phyloP scores from a whole-genome alignment of 2,888 invertebrate genomes.

The Plusia festucae region DNA sequence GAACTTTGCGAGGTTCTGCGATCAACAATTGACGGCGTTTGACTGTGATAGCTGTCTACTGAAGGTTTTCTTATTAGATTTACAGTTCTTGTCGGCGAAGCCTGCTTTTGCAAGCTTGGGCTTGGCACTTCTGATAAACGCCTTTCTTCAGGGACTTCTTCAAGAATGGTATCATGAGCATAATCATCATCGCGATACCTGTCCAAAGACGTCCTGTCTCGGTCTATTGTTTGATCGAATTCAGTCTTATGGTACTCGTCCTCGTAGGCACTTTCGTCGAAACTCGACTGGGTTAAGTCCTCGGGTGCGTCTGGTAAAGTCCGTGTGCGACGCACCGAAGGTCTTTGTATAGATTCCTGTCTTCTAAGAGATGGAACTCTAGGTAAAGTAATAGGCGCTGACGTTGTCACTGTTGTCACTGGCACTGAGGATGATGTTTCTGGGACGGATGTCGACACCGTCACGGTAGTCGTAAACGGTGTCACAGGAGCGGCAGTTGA shows the following conservation, averaged over 20 bases:
- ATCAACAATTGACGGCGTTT: constrained; percentile 82
- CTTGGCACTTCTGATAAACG: constrained; percentile 74
- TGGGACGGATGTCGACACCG: constrained; percentile 82
- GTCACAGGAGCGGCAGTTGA: constrained; percentile 75
- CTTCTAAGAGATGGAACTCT: constrained; percentile 83
- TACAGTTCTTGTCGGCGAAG: constrained; percentile 81
- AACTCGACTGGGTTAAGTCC: constrained; percentile 80
- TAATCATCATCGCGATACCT: constrained; percentile 84
- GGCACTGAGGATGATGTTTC: constrained; percentile 78
- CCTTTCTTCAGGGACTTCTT: constrained; percentile 78
- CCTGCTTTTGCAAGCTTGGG: constrained; percentile 78
- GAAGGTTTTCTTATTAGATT: constrained; percentile 82
- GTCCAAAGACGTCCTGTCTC: constrained; percentile 81
- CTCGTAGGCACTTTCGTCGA: constrained; percentile 88
- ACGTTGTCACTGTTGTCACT: constrained; percentile 76
- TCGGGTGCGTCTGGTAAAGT: constrained; percentile 87
- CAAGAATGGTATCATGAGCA: constrained; percentile 78
- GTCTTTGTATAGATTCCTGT: constrained; percentile 87
- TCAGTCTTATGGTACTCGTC: constrained; percentile 88
- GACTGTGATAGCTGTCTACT: constrained; percentile 85
- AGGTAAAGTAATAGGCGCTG: constrained; percentile 77
- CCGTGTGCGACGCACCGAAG: constrained; percentile 83
- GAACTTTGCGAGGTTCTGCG: constrained; percentile 86
- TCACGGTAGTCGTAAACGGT: constrained; percentile 76
- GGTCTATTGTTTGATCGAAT: constrained; percentile 82